Percentiles rank a stretch among this genome's conserved stretches.
Evolutionary conservation across 2,888 invertebrate species (phyloP).

Genomic region (Troides oblongomaculatus): DNA sequence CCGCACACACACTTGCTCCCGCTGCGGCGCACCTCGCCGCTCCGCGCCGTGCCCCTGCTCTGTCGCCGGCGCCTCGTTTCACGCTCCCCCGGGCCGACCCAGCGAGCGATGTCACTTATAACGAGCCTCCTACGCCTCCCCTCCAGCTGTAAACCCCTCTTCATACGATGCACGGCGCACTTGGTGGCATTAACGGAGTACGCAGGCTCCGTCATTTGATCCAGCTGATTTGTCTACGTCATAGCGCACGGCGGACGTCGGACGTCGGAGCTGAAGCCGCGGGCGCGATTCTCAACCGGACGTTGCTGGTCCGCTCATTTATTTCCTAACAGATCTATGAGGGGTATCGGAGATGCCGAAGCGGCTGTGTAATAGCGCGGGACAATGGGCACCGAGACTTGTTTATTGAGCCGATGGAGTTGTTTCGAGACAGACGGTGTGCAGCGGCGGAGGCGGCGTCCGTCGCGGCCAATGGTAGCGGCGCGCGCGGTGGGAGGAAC

Average conservation of each 20-base stretch:
- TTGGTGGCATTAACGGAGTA: too few species aligned
- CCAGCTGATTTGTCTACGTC: too few species aligned
- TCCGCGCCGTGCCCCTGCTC: too few species aligned
- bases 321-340: constrained; percentile 66
- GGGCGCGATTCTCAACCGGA: background rate
- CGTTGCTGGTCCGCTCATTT: constrained; percentile 41
- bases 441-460: constrained; percentile 75
- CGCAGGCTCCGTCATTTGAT: too few species aligned
- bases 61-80: constrained; percentile 60
- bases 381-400: constrained; percentile 76
- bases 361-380: constrained; percentile 67
- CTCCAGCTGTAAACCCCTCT: background rate
- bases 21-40: too few species aligned
- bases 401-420: constrained; percentile 77
- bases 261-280: too few species aligned
- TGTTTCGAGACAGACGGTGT: constrained; percentile 72
- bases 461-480: constrained; percentile 68
- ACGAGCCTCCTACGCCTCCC: constrained; percentile 12
- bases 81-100: constrained; percentile 48
- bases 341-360: constrained; percentile 54
- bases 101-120: constrained; percentile 29
- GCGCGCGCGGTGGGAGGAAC: constrained; percentile 68
- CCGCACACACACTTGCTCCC: constrained; percentile 14
- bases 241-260: too few species aligned
- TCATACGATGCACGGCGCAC: background rate